Evolutionary conservation across 2,888 invertebrate species (phyloP).

Genomic region (Blastobasis lacticolella): DNA sequence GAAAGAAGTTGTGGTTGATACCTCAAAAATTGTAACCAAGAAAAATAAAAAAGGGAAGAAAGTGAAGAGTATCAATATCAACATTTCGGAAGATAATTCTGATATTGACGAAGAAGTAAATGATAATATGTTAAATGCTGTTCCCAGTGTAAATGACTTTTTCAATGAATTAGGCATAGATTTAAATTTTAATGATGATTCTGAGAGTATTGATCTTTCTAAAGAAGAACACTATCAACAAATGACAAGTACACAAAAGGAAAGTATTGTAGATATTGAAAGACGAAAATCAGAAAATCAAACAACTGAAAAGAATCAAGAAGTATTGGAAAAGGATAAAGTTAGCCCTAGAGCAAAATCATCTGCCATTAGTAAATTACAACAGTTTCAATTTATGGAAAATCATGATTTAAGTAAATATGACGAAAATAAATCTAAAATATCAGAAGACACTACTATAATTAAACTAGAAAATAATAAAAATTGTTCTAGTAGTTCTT

Average conservation of each 20-base stretch:
- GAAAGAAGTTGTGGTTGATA: constrained; percentile 40
- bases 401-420: constrained; percentile 47
- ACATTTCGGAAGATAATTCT: constrained; percentile 13
- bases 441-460: constrained; percentile 15
- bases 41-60: constrained; percentile 25
- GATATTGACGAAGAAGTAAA: constrained; percentile 23
- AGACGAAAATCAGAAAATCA: constrained; percentile 5
- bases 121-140: constrained; percentile 39
- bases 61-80: constrained; percentile 17
- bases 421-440: constrained; percentile 26
- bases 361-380: constrained; percentile 36
- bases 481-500: constrained; percentile 16
- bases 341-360: constrained; percentile 1
- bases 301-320: constrained; percentile 10
- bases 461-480: constrained; percentile 22
- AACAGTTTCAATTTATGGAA: constrained; percentile 47
- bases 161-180: constrained; percentile 50
- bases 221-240: no score
- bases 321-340: constrained; percentile 6
- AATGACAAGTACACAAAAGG: constrained; percentile 5
- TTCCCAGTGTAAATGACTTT: constrained; percentile 65
- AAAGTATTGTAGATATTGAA: neutral
- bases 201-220: neutral
- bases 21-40: constrained; percentile 25
- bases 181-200: constrained; percentile 28